Percentiles rank a stretch among this genome's conserved stretches.
These are phyloP conservation scores for Parapsyche elsis DNA, from an alignment of 1,140 invertebrate genomes.

Conservation along the genomic window DNA sequence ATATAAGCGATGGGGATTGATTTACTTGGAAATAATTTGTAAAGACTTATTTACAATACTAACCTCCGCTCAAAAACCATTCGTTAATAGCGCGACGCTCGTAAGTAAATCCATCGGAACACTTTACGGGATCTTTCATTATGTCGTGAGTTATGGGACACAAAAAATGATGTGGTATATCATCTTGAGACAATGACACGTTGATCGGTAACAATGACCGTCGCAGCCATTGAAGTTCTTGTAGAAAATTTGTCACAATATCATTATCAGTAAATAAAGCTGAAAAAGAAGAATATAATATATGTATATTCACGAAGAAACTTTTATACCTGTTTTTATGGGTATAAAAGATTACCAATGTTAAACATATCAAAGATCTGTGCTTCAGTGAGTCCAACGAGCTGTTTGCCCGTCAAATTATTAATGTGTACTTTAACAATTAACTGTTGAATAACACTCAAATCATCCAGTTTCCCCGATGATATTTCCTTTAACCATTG, in stretches of 20 bases:
- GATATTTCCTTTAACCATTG: constrained; percentile 69
- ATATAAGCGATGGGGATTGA: too few relatives aligned
- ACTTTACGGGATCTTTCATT: constrained; percentile 82
- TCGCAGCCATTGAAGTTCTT: constrained; percentile 66
- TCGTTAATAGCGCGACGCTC: constrained; percentile 79
- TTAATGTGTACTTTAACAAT: constrained; percentile 24
- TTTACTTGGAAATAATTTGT: neutral
- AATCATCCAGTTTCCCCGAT: neutral
- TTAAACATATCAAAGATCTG: constrained; percentile 66
- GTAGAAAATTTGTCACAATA: constrained; percentile 55
- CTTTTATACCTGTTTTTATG: too few relatives aligned
- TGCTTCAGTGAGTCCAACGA: constrained; percentile 59
- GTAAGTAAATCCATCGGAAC: constrained; percentile 84
- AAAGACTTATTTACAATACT: neutral
- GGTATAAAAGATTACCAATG: constrained; percentile 24
- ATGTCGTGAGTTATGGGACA: constrained; percentile 86
- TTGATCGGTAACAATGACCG: constrained; percentile 43
- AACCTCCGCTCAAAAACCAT: constrained; percentile 70
- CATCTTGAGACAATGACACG: constrained; percentile 55
- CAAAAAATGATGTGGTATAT: constrained; percentile 76
- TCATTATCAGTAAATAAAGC: constrained; percentile 45
- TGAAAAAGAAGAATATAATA: constrained; percentile 3
- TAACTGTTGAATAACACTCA: neutral
- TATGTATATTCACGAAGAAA: too few relatives aligned
- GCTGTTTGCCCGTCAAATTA: constrained; percentile 36